These are phyloP conservation scores for Mus musculus DNA, from an alignment of 2,113 vertebrate species.

Conservation along the genomic window GRCm39 chrX:135098001-135098500, in stretches of 20 bases:
- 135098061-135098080: background rate
- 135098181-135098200: background rate
- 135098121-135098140: background rate
- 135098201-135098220: background rate
- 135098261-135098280: background rate
- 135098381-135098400: background rate
- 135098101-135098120: background rate
- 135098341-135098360: background rate
- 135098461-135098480: background rate
- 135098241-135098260: background rate
- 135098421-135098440: background rate
- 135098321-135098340: background rate
- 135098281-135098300: background rate
- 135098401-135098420: background rate
- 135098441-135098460: background rate
- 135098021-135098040: background rate
- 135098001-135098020: background rate
- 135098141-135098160: background rate
- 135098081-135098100: background rate
- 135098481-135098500: background rate
- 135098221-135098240: background rate
- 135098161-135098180: background rate
- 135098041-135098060: background rate
- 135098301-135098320: background rate
- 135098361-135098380: background rate